Conservation (phyloP, 92 coral and sea anemone species). For the Plumapathes pennacea region DNA sequence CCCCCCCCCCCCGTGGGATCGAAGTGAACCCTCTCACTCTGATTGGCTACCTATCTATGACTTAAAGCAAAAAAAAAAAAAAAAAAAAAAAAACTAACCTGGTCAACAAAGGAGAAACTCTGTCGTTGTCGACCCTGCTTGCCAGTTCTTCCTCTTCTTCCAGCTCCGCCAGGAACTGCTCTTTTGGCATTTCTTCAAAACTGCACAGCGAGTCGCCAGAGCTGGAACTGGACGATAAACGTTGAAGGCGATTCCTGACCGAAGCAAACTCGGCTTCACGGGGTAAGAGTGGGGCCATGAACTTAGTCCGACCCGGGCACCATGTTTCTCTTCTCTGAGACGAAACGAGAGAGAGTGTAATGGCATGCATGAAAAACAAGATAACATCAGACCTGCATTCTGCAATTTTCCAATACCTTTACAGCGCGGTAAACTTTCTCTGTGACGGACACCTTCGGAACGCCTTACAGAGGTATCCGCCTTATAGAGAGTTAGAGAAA, state of each 20-base stretch:
- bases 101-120: no score
- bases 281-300: slow-evolving; percentile 41
- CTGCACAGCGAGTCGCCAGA: slow-evolving; percentile 21
- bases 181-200: slow-evolving; percentile 9
- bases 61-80: no score
- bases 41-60: no score
- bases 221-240: slow-evolving; percentile 24
- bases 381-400: slow-evolving; percentile 1
- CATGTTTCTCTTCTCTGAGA: slow-evolving; percentile 68
- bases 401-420: slow-evolving; percentile 3
- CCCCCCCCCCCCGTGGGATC: no score
- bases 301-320: slow-evolving; percentile 72
- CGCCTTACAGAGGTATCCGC: no score
- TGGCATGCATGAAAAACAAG: background rate
- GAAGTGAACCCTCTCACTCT: no score
- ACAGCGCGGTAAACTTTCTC: background rate
- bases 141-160: slow-evolving; percentile 21
- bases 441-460: slow-evolving; percentile 8
- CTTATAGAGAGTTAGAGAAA: no score
- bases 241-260: slow-evolving; percentile 8
- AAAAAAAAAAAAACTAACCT: no score
- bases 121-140: background rate
- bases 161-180: slow-evolving; percentile 13
- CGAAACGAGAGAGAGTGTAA: background rate
- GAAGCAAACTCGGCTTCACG: slow-evolving; percentile 23